phyloP scores from a whole-genome alignment of 2,113 vertebrate genomes.

The Odobenus rosmarus region DNA sequence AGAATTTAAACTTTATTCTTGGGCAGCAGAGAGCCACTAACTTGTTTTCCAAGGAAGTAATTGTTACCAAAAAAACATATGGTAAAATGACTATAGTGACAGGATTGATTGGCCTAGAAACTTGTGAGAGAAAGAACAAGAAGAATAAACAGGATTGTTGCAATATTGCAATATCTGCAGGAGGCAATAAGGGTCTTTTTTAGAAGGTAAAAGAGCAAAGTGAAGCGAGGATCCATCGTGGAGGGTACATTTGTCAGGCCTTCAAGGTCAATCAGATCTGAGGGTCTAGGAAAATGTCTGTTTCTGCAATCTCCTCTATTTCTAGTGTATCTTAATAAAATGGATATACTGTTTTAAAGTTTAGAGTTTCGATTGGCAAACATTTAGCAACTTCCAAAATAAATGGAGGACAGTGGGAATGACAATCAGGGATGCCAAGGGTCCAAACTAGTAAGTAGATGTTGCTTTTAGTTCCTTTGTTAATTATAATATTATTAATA shows the following conservation, averaged over 20 bases:
- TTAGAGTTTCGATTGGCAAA: neutral
- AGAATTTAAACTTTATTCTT: neutral
- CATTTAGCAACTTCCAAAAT: neutral
- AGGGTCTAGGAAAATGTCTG: neutral
- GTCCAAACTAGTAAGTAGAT: neutral
- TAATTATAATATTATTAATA: neutral
- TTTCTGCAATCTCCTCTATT: neutral
- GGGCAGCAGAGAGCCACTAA: neutral
- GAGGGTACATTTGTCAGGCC: neutral
- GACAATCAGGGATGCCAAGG: neutral
- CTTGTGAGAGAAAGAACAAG: neutral
- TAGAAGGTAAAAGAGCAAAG: neutral
- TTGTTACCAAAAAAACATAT: neutral
- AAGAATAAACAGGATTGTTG: neutral
- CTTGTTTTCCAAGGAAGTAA: neutral
- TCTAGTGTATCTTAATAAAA: neutral
- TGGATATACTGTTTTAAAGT: neutral
- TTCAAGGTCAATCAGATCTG: neutral
- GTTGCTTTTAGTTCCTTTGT: slow-evolving; percentile 7
- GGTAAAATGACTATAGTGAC: neutral
- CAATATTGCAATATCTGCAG: neutral
- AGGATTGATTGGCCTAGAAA: neutral
- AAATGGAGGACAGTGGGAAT: neutral
- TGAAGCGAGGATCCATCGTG: neutral
- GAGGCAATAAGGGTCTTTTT: neutral